These are phyloP conservation scores for Puffinus mauretanicus DNA, from an alignment of 2,113 vertebrate species.

Conservation along the genomic window DNA sequence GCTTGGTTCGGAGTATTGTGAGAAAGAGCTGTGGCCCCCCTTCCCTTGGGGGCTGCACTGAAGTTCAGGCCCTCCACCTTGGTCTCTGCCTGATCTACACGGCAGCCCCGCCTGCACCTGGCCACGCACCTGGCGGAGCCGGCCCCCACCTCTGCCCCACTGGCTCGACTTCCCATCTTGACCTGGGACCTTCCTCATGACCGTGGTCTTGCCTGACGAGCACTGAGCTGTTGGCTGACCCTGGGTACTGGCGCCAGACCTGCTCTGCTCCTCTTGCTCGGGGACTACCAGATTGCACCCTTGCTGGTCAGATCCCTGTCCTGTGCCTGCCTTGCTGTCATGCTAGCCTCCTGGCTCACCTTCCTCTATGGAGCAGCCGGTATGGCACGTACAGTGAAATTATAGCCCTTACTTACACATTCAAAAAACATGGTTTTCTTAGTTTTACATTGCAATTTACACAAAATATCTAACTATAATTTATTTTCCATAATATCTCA, in stretches of 20 bases:
- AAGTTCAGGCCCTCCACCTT: not conserved
- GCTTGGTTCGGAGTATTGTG: not conserved
- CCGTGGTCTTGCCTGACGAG: rapidly evolving
- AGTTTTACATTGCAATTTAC: not conserved
- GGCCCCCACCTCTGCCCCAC: rapidly evolving
- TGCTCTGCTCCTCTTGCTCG: not conserved
- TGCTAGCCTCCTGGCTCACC: not conserved
- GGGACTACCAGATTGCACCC: rapidly evolving
- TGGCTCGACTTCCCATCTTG: rapidly evolving
- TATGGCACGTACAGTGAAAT: not conserved
- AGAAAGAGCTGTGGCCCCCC: rapidly evolving
- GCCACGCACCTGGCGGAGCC: no score
- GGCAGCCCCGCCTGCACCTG: not conserved
- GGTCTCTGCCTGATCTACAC: not conserved
- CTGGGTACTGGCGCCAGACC: not conserved
- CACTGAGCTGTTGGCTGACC: not conserved
- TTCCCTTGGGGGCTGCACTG: not conserved
- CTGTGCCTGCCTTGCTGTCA: not conserved
- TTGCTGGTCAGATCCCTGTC: not conserved
- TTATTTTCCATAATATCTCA: not conserved
- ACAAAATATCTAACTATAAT: not conserved
- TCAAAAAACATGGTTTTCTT: not conserved
- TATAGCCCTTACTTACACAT: not conserved
- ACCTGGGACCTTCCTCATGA: not conserved
- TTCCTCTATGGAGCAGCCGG: not conserved